These are phyloP conservation scores for Chalcosyrphus nemorum DNA, from an alignment of 2,888 invertebrate species.

Conservation along the genomic window DNA sequence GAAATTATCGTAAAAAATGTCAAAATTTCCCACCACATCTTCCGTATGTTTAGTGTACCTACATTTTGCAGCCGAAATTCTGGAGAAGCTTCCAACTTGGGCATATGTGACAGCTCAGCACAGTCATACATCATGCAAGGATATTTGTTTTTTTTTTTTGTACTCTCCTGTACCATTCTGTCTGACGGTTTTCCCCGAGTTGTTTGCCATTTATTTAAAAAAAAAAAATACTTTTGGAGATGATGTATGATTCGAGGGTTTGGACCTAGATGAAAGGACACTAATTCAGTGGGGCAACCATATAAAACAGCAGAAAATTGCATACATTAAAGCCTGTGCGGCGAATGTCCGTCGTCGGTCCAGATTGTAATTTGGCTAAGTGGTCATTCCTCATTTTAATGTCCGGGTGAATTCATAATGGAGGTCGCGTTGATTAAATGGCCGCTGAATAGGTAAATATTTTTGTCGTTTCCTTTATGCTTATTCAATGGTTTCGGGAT, in stretches of 20 bases:
- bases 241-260: conserved; percentile 61
- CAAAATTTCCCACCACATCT: conserved; percentile 42
- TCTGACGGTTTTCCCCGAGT: conserved; percentile 24
- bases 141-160: neutral
- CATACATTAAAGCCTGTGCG: conserved; percentile 61
- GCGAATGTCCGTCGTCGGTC: conserved; percentile 62
- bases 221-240: conserved; percentile 53
- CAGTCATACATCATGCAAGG: conserved; percentile 69
- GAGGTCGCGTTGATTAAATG: conserved; percentile 75
- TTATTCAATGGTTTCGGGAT: conserved; percentile 50
- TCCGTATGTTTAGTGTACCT: conserved; percentile 38
- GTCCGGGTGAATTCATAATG: conserved; percentile 79
- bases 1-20: conserved; percentile 6
- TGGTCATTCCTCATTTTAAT: conserved; percentile 82
- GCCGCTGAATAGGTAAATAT: conserved; percentile 69
- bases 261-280: conserved; percentile 13
- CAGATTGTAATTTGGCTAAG: conserved; percentile 82
- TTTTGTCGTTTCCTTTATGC: conserved; percentile 55
- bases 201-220: conserved; percentile 63
- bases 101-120: conserved; percentile 74
- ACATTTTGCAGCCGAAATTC: neutral
- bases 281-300: conserved; percentile 48
- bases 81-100: conserved; percentile 63
- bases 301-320: conserved; percentile 59
- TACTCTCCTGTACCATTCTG: conserved; percentile 12